Base-by-base conservation (phyloP, 2,113 vertebrate species). In the Leptosomus discolor region DNA sequence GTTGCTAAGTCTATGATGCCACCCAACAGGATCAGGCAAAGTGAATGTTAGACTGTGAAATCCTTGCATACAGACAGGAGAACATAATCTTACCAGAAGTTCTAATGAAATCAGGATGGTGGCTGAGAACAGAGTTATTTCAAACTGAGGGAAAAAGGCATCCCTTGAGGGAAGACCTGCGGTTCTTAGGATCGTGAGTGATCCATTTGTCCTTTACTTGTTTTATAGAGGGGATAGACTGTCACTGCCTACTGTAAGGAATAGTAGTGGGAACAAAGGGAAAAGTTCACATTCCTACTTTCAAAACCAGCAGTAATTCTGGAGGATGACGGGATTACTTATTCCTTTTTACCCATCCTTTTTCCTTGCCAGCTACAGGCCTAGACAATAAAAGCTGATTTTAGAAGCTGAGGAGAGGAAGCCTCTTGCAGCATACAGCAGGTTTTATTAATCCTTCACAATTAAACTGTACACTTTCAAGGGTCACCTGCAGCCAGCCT, bases 271-370 rank as follows among this genome's bases (percentile, higher is more conserved):
- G 65, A 88, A 37, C 19, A 61, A 46, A 48, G 6, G 6, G 9
- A 15, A 87, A 64, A 0, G 0, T 50, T 75, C 30, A 14, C 36
- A 41, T 63, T 78, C 43, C 30, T 26, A 1, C 15, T 81, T 88
- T 41, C 23, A 67, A 30, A 85, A 63, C 0, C 12, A 46, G 11
- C 30, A 70, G 14, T 21, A 60, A 53, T 77, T 51, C 63, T 89
- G 64, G 10, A 48, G 53, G 21, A 29, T 32, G 20, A 39, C 20
- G 48, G 41, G 26, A 50, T 36, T 64, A 36, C 65, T 92, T 46
- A 15, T n/a, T 67, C 45, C 13, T 4, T 94, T 73, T 56, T 56
- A 13, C 17, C 4, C 8, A 9, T 29, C 21, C 5, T 12, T 84
- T 83, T 80, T 68, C n/a, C 63, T 77, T 26, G 46, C 15, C 34